These are phyloP conservation scores for Gymnarchus niloticus DNA, from an alignment of 2,113 vertebrate species.

Conservation along the genomic window DNA sequence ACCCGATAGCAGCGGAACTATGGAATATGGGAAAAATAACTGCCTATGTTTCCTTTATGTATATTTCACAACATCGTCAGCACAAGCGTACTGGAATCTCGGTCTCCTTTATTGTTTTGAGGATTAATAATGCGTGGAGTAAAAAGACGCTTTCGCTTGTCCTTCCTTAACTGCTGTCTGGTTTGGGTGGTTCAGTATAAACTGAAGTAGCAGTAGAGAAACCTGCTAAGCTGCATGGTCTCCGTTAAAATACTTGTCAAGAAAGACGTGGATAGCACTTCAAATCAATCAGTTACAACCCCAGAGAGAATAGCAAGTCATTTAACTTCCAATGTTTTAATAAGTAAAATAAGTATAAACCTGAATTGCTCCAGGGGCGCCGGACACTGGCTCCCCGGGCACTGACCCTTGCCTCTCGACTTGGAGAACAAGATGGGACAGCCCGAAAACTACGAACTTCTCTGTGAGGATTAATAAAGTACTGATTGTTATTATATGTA, in stretches of 20 bases:
- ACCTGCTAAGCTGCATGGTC: not conserved
- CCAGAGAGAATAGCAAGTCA: not conserved
- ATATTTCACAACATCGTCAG: constrained; percentile 36
- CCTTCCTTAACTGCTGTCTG: constrained; percentile 5
- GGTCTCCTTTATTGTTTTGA: constrained; percentile 29
- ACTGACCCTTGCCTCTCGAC: too few species aligned
- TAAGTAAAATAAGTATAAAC: too few species aligned
- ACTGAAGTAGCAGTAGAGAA: not conserved
- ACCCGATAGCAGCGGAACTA: not conserved
- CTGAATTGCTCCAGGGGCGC: too few species aligned
- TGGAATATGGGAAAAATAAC: not conserved
- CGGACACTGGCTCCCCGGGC: too few species aligned
- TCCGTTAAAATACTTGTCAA: not conserved
- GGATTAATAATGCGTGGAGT: constrained; percentile 39
- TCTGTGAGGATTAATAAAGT: too few species aligned
- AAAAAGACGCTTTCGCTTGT: constrained; percentile 28
- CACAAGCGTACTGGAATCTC: constrained; percentile 32
- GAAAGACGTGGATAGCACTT: not conserved
- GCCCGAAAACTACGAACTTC: too few species aligned
- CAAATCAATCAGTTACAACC: not conserved
- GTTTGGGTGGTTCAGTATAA: too few species aligned
- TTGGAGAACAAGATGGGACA: too few species aligned
- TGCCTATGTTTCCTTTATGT: constrained; percentile 23
- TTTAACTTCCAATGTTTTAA: not conserved
- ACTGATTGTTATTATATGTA: not conserved